Evolutionary conservation across 2,888 invertebrate genomes (phyloP), one percentile per base, ranked within the genome.

Genomic region (Epistrophe eligans): DNA sequence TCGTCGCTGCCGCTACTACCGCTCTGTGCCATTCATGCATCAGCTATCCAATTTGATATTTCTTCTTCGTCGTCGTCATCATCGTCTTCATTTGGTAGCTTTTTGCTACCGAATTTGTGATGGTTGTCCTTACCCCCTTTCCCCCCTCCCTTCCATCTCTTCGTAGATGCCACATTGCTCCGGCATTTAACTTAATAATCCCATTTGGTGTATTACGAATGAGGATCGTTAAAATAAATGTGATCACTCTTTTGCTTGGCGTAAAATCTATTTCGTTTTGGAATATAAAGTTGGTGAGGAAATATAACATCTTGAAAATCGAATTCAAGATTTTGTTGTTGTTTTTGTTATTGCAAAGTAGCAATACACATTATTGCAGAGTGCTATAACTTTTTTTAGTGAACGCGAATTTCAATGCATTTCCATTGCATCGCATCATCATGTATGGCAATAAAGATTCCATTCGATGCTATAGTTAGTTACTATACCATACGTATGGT

Each of bases 211-310:
- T 76, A 87, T 87, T 87, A 87, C 87, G 83, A 87, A 83, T 79
- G 83, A 72, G 79, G 55, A 74, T 87, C 87, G 87, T 87, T 87
- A 87, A 87, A 87, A 87, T 87, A 87, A 87, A 87, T 87, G 79
- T 87, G 87, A 83, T 87, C 83, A 87, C 87, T 83, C 74, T 71
- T 13, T 8, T 72, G 83, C n/a, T 8, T 72, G 83, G 79, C 66
- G 83, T 83, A 70, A 79, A 83, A 83, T 87, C 83, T 83, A 76
- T 83, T 87, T 87, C 79, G 83, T 55, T 71, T 62, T 58, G 67
- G 45, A 67, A 77, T n/a, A 73, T 48, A 62, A 60, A 38, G 2
- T 13, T 60, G 72, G 81, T 81, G 81, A 85, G 77, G 82, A 81
- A 85, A 82, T 81, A 81, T 55, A 55, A 55, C 77, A 81, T 85